Conservation (phyloP, 2,797 vertebrate species). For the Liasis olivaceus region DNA sequence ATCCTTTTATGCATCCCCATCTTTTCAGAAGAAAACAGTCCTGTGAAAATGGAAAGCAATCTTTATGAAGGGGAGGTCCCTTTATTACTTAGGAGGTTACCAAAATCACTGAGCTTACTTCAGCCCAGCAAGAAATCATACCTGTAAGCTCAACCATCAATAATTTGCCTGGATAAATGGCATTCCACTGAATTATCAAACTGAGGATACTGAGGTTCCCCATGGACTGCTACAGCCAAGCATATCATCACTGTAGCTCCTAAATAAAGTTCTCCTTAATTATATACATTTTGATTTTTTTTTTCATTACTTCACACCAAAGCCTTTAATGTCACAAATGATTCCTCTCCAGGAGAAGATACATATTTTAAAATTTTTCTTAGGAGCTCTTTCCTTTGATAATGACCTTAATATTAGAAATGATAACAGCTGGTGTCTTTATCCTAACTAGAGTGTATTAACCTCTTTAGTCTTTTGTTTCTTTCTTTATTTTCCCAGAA, state of each 20-base stretch:
- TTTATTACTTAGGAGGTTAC: not conserved
- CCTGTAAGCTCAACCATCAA: not conserved
- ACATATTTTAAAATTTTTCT: conserved; percentile 63
- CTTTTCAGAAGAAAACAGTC: not conserved
- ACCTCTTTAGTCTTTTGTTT: conserved; percentile 84
- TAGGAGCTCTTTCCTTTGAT: conserved; percentile 78
- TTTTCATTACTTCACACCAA: conserved; percentile 52
- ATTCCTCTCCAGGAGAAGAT: conserved; percentile 55
- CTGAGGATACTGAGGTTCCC: not conserved
- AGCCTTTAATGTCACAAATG: conserved; percentile 58
- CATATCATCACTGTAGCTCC: conserved; percentile 3
- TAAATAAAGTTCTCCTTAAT: conserved; percentile 62
- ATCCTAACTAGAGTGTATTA: conserved; percentile 94
- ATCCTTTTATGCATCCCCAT: too few species aligned
- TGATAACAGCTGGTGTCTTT: conserved; percentile 93
- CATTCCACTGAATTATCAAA: not conserved
- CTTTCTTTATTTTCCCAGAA: conserved; percentile 79
- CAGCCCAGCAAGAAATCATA: not conserved
- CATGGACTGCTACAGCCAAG: not conserved
- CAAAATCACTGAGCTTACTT: not conserved
- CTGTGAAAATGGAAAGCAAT: not conserved
- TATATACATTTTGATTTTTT: conserved; percentile 20
- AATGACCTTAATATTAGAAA: conserved; percentile 91
- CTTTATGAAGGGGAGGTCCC: not conserved
- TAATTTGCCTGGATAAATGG: not conserved